These are phyloP conservation scores for Diabrotica virgifera DNA, from an alignment of 1,140 invertebrate species.

Conservation along the genomic window DNA sequence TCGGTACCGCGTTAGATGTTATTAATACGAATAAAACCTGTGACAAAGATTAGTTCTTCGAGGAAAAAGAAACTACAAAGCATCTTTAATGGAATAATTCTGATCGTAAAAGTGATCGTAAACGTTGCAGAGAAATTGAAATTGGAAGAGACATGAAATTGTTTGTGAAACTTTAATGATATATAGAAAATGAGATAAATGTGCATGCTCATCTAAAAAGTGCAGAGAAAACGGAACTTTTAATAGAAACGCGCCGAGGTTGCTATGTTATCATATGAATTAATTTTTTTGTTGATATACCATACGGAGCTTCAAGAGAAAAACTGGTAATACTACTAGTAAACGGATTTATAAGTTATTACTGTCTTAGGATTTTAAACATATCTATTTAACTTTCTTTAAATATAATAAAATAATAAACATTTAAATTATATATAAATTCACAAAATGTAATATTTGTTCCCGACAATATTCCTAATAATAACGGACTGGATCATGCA, in stretches of 20 bases:
- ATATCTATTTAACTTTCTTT: too few species aligned
- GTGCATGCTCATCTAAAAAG: not conserved
- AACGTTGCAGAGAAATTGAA: not conserved
- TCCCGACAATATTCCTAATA: too few species aligned
- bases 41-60: not conserved
- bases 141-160: not conserved
- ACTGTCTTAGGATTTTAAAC: too few species aligned
- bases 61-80: not conserved
- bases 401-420: too few species aligned
- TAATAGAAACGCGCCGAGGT: not conserved
- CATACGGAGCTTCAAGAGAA: too few species aligned
- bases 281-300: too few species aligned
- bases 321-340: too few species aligned
- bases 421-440: too few species aligned
- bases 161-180: conserved; percentile 3
- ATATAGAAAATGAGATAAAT: not conserved
- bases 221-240: conserved; percentile 1
- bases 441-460: too few species aligned
- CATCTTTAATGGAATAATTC: not conserved
- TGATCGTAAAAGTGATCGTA: not conserved
- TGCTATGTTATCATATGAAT: not conserved
- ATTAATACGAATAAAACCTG: not conserved
- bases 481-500: too few species aligned
- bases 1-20: too few species aligned
- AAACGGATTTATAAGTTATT: too few species aligned